These are phyloP conservation scores for Zootermopsis nevadensis DNA, from an alignment of 2,888 invertebrate genomes.

Conservation along the genomic window DNA sequence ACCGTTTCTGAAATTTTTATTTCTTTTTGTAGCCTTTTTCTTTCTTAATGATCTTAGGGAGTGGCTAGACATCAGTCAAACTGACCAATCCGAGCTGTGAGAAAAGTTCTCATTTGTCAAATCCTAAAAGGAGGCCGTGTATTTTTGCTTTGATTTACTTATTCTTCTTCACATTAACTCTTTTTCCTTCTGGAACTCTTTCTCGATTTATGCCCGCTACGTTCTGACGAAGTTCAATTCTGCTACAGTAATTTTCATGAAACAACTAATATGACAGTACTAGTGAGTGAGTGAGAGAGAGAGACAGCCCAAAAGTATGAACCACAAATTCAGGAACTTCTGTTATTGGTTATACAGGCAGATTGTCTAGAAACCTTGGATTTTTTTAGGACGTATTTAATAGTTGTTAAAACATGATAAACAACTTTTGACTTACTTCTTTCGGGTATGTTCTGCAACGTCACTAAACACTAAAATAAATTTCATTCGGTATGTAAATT, in stretches of 20 bases:
- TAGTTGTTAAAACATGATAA: not conserved
- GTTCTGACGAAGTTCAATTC: not conserved
- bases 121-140: slow-evolving; percentile 29
- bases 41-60: slow-evolving; percentile 46
- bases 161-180: slow-evolving; percentile 17
- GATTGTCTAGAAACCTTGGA: not conserved
- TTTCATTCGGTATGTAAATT: not conserved
- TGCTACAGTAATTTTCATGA: not conserved
- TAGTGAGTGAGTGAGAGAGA: not conserved
- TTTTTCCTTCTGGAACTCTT: not conserved
- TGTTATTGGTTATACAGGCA: not conserved
- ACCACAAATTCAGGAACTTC: not conserved
- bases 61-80: slow-evolving; percentile 47
- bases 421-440: not conserved
- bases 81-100: slow-evolving; percentile 44
- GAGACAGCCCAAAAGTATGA: not conserved
- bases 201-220: not conserved
- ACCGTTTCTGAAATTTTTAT: slow-evolving; percentile 12
- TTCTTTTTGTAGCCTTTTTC: not conserved
- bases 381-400: not conserved
- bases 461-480: not conserved
- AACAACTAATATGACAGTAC: not conserved
- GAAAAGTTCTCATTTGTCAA: slow-evolving; percentile 46
- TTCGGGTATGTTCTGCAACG: not conserved
- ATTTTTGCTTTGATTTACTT: not conserved